phyloP scores from a whole-genome alignment of 2,113 vertebrate species.

The Anthoscopus minutus region DNA sequence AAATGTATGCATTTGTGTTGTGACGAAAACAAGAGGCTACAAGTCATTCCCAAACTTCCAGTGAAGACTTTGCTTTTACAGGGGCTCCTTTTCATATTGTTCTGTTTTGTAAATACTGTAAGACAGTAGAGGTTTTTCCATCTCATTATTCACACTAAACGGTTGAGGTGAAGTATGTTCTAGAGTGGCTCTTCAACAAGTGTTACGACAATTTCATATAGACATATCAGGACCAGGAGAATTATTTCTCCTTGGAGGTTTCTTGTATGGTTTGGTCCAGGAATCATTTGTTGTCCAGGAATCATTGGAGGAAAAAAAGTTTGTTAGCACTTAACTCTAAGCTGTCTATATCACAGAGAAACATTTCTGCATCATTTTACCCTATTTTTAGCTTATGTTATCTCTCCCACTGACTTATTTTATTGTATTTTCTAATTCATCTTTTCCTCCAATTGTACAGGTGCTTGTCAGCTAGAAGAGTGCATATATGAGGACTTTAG shows the following conservation, averaged over 20 bases:
- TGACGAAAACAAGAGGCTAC: neutral
- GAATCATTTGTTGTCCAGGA: neutral
- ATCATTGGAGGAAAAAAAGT: neutral
- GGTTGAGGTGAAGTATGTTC: neutral
- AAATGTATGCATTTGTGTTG: neutral
- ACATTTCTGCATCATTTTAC: neutral
- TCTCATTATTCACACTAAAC: neutral
- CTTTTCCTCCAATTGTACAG: neutral
- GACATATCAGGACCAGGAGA: neutral
- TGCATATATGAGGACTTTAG: neutral
- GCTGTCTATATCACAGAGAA: neutral
- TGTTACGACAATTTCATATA: neutral
- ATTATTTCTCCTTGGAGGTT: neutral
- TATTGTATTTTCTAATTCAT: neutral
- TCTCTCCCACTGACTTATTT: neutral
- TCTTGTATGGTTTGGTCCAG: neutral
- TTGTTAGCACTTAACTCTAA: neutral
- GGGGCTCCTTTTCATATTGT: neutral
- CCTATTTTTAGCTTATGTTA: neutral
- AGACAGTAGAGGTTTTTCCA: neutral
- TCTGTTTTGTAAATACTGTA: neutral
- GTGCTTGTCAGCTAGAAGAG: neutral
- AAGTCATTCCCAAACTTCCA: neutral
- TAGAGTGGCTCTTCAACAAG: rapidly evolving
- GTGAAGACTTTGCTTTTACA: neutral